phyloP scores from a whole-genome alignment of 2,797 vertebrate genomes.

The Poecilia velifera region DNA sequence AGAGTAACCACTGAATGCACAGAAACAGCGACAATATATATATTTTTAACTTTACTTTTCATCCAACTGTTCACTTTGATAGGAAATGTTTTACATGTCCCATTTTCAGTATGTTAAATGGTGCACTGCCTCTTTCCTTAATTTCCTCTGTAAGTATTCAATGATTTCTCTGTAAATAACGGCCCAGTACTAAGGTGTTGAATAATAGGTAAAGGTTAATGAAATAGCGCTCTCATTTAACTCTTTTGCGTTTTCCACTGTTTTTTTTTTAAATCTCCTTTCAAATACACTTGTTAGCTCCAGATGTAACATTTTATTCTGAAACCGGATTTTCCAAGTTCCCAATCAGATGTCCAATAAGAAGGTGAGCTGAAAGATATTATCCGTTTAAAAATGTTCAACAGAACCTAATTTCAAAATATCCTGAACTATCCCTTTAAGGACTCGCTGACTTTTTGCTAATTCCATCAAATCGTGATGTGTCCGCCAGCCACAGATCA shows the following conservation, averaged over 20 bases:
- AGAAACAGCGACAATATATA: neutral
- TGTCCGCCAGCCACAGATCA: constrained; percentile 16
- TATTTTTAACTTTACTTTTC: neutral
- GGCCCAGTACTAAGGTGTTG: neutral
- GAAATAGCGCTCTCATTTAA: neutral
- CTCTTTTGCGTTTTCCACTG: neutral
- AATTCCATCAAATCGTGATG: neutral
- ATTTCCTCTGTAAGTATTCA: neutral
- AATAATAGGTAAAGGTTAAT: neutral
- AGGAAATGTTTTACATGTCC: neutral
- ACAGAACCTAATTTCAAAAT: neutral
- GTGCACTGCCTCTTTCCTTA: neutral
- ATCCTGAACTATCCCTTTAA: neutral
- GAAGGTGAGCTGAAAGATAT: neutral
- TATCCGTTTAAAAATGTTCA: neutral
- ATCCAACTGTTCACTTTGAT: neutral
- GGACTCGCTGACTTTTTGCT: neutral
- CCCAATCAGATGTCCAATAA: neutral
- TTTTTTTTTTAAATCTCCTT: neutral
- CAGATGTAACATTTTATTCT: neutral
- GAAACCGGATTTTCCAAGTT: too few relatives aligned
- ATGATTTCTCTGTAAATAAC: neutral
- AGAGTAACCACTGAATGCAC: neutral
- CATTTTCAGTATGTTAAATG: neutral
- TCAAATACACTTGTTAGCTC: neutral